These are phyloP conservation scores for Chloroceryle amazona DNA, from an alignment of 2,797 vertebrate species.

Conservation along the genomic window DNA sequence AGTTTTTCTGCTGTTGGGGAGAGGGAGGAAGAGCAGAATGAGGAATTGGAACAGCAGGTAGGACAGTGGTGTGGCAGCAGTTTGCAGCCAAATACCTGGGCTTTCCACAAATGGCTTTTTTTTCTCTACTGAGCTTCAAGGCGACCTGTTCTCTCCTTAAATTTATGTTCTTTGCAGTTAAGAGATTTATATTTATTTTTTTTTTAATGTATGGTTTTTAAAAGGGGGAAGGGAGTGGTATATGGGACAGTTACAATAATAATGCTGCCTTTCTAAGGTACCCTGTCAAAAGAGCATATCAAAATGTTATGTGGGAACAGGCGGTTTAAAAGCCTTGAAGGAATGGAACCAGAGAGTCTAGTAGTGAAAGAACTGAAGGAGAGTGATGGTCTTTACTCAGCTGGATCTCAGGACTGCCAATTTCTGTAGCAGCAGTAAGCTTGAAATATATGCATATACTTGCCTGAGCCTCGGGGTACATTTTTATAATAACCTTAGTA, in stretches of 20 bases:
- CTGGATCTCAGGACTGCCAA: not conserved
- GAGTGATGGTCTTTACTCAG: not conserved
- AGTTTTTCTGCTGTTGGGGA: not conserved
- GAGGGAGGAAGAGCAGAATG: rapidly evolving
- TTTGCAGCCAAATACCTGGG: not conserved
- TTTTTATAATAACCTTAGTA: slow-evolving; percentile 33
- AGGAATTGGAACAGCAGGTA: not conserved
- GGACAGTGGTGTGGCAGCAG: not conserved
- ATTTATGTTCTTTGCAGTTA: not conserved
- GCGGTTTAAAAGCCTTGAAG: not conserved
- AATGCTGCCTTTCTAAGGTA: not conserved
- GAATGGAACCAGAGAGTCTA: not conserved
- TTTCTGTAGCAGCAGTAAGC: slow-evolving; percentile 13
- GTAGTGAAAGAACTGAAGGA: not conserved
- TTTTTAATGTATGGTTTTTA: not conserved
- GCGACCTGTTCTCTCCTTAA: not conserved
- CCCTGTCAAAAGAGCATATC: not conserved
- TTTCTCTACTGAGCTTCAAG: not conserved
- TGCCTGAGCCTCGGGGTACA: not conserved
- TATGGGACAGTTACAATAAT: not conserved
- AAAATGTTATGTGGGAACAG: not conserved
- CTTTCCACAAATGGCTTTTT: not conserved
- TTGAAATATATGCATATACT: not conserved
- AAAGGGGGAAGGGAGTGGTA: not conserved
- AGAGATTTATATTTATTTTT: too few species aligned